phyloP scores from a whole-genome alignment of 92 coral and sea anemone genomes.

The Micromussa lordhowensis region DNA sequence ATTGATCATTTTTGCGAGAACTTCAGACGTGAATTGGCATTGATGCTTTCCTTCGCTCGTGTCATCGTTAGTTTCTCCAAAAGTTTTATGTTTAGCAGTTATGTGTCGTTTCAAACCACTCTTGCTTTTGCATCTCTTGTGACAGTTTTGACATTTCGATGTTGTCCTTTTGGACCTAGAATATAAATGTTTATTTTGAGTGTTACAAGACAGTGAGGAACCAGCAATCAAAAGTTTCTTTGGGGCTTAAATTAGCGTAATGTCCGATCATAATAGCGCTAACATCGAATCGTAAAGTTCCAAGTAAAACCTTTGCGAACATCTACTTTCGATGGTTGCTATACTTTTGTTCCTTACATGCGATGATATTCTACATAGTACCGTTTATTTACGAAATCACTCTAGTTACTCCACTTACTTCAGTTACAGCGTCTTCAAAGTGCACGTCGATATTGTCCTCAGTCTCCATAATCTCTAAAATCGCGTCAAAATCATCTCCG shows the following conservation, averaged over 20 bases:
- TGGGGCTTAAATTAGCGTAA: slow-evolving; percentile 21
- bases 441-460: too few relatives aligned
- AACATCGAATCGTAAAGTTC: too few relatives aligned
- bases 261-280: slow-evolving; percentile 5
- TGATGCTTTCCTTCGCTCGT: slow-evolving; percentile 17
- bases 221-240: slow-evolving; percentile 28
- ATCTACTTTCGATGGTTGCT: too few relatives aligned
- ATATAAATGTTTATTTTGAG: slow-evolving; percentile 29
- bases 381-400: too few relatives aligned
- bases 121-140: slow-evolving; percentile 68
- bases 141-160: too few relatives aligned
- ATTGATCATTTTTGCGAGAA: slow-evolving; percentile 33
- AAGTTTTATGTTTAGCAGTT: slow-evolving; percentile 53
- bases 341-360: too few relatives aligned
- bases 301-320: too few relatives aligned
- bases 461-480: too few relatives aligned
- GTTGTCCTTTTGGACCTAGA: slow-evolving; percentile 53
- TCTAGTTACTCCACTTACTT: too few relatives aligned
- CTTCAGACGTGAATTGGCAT: slow-evolving; percentile 22
- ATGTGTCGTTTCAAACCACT: slow-evolving; percentile 67
- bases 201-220: slow-evolving; percentile 37
- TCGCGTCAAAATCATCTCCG: too few relatives aligned
- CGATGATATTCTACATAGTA: too few relatives aligned
- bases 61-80: slow-evolving; percentile 11
- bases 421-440: too few relatives aligned